A percentile compares a stretch with the other conserved stretches of the same genome.
Evolutionary conservation across 2,113 vertebrate species (phyloP).

Genomic region (Lanius ludovicianus): DNA sequence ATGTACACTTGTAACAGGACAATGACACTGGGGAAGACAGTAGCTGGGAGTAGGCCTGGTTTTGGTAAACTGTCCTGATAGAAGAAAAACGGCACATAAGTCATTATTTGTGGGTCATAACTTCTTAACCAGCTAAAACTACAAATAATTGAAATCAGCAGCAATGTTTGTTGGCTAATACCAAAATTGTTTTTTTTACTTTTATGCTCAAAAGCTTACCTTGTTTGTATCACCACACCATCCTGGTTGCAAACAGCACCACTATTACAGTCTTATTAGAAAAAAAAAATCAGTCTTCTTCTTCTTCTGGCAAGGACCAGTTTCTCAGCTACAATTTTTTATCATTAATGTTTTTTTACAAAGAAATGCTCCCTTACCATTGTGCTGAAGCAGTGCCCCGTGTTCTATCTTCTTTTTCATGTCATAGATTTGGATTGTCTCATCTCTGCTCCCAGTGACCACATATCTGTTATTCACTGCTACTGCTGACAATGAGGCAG

Average conservation of each 20-base stretch:
- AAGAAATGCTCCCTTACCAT: slow-evolving; percentile 74
- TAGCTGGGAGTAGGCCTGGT: neutral
- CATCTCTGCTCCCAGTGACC: slow-evolving; percentile 94
- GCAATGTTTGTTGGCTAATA: neutral
- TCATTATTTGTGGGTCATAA: neutral
- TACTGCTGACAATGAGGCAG: slow-evolving; percentile 83
- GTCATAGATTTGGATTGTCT: slow-evolving; percentile 95
- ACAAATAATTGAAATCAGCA: neutral
- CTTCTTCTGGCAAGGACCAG: neutral
- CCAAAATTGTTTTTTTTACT: neutral
- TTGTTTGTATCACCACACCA: neutral
- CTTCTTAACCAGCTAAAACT: neutral
- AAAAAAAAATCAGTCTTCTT: neutral
- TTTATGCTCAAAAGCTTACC: neutral
- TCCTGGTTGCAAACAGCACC: neutral
- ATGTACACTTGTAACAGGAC: neutral
- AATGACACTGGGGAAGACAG: neutral
- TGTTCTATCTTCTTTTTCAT: slow-evolving; percentile 90
- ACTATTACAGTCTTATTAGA: neutral
- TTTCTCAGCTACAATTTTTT: neutral
- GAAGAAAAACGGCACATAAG: neutral
- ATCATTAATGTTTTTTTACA: neutral
- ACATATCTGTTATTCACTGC: slow-evolving; percentile 87
- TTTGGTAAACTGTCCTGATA: neutral
- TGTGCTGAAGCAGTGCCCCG: slow-evolving; percentile 87